Base-by-base conservation (phyloP, 2,888 invertebrate genomes). In the Bugula neritina region DNA sequence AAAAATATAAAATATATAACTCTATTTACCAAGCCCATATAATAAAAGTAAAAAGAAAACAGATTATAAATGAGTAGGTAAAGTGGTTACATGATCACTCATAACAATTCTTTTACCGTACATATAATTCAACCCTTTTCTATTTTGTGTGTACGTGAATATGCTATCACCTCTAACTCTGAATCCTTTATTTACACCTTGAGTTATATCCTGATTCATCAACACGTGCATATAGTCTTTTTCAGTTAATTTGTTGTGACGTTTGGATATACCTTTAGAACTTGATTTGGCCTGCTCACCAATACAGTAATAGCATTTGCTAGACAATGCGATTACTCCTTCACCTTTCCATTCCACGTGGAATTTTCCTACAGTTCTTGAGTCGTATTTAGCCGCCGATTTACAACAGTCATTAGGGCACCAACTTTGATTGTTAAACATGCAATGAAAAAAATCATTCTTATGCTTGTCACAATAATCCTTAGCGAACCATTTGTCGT, bases 341-440 rank as follows among this genome's bases (percentile, higher is more conserved):
- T n/a, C n/a, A n/a, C 57, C 57, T 57, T 27, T n/a, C 57, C 57
- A 57, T 57, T 57, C 57, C n/a, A 27, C 27, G 31, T 72, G 63
- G 23, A 72, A 69, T 52, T 69, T 17, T 17, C 72, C 72, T 27
- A 69, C 69, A 23, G 69, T 69, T 17, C 72, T 17, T 21, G 23
- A 52, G n/a, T 72, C 72, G 52, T 25, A 54, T 43, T 69, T 35
- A 1, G 13, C 29, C 25, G 52, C 69, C 17, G 5, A 17, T 17
- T 69, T 43, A 69, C 72, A 72, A 69, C 69, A 72, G 1, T 69
- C 1, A 13, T 58, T 25, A 10, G 69, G 54, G 13, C 25, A 54
- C 72, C 72, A 72, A 5, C 3, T n/a, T 23, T 23, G 5, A n/a
- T 3, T 5, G n/a, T 25, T 57, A 57, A 57, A 57, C 57, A 57